Evolutionary conservation across 2,113 vertebrate species (phyloP).

Genomic region (Elephantulus edwardii): DNA sequence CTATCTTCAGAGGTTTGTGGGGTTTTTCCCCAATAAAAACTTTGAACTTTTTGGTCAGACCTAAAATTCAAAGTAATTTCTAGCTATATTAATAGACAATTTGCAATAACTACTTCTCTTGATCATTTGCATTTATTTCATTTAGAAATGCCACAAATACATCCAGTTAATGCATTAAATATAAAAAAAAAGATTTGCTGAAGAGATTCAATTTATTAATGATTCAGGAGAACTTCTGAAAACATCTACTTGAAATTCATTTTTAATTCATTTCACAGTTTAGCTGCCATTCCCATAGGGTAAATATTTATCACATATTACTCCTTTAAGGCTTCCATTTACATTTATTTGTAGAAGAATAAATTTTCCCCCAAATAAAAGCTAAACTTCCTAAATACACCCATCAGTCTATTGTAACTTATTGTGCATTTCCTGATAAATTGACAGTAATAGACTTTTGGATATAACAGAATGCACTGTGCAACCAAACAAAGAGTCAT

Average conservation of each 20-base stretch:
- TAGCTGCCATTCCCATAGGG: conserved; percentile 74
- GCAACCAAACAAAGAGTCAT: conserved; percentile 57
- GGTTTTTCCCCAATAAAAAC: conserved; percentile 38
- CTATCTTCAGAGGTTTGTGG: not conserved
- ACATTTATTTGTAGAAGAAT: conserved; percentile 54
- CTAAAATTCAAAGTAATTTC: conserved; percentile 58
- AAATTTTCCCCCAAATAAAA: conserved; percentile 5
- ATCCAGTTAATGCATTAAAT: conserved; percentile 82
- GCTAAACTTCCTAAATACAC: conserved; percentile 57
- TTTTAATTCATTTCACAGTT: conserved; percentile 83
- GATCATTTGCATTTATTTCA: conserved; percentile 66
- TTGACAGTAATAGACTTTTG: conserved; percentile 50
- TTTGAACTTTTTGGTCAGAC: conserved; percentile 3
- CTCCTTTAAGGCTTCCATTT: conserved; percentile 61
- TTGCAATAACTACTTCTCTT: conserved; percentile 47
- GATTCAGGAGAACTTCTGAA: conserved; percentile 78
- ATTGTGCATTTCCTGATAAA: conserved; percentile 60
- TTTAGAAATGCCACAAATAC: conserved; percentile 77
- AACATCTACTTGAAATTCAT: conserved; percentile 81
- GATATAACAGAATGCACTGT: not conserved
- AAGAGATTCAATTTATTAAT: conserved; percentile 79
- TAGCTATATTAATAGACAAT: not conserved
- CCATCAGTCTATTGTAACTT: conserved; percentile 42
- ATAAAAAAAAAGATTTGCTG: conserved; percentile 81
- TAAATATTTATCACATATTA: conserved; percentile 81